These are phyloP conservation scores for Pristionchus entomophagus DNA, from an alignment of 2,888 invertebrate species.

Conservation along the genomic window DNA sequence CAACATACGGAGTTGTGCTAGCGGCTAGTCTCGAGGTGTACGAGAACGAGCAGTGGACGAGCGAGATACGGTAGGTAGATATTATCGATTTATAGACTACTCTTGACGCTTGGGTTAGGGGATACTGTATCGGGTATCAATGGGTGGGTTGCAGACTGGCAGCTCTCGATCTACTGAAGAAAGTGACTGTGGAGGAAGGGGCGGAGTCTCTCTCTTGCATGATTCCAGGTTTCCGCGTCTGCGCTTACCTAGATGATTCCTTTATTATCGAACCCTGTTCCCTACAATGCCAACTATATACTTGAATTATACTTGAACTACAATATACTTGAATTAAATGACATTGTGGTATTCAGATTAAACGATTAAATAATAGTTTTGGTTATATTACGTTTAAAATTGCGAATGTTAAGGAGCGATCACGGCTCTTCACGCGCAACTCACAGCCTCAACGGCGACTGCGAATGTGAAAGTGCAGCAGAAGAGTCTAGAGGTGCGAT, in stretches of 20 bases:
- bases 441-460: background rate
- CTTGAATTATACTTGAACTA: no score
- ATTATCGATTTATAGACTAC: background rate
- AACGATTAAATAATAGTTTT: no score
- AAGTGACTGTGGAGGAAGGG: background rate
- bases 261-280: no score
- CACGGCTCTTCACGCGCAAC: background rate
- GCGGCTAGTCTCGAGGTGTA: slow-evolving; percentile 20
- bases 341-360: no score
- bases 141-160: background rate
- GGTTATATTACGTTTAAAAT: background rate
- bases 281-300: no score
- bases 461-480: background rate
- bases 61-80: slow-evolving; percentile 7
- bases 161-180: background rate
- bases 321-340: no score
- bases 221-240: background rate
- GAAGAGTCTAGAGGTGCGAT: background rate
- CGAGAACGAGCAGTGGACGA: slow-evolving; percentile 26
- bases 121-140: background rate
- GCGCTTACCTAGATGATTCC: no score
- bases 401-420: background rate
- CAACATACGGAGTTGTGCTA: slow-evolving; percentile 31
- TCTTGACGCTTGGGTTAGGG: background rate
- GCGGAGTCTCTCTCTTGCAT: slow-evolving; percentile 5